These are phyloP conservation scores for Arctocebus calabarensis DNA, from an alignment of 2,797 vertebrate genomes.

Conservation along the genomic window DNA sequence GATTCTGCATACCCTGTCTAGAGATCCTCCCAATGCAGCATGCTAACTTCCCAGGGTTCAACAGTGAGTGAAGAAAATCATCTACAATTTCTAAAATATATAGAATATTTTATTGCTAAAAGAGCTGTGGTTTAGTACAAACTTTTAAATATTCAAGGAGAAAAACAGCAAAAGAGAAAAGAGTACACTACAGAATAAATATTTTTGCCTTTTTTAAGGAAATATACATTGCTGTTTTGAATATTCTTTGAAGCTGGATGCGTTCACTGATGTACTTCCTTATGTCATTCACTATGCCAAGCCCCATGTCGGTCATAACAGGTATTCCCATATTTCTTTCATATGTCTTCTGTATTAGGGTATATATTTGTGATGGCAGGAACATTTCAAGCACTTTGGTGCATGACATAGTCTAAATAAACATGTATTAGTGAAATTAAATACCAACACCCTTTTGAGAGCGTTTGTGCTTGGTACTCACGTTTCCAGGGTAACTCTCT, in stretches of 20 bases:
- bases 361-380: not conserved
- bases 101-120: not conserved
- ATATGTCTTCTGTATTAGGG: not conserved
- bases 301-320: not conserved
- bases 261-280: not conserved
- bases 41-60: not conserved
- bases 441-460: not conserved
- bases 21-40: not conserved
- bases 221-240: slow-evolving; percentile 43
- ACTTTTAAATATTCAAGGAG: not conserved
- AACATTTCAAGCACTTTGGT: not conserved
- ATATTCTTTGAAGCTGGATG: not conserved
- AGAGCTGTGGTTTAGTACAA: not conserved
- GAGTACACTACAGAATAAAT: not conserved
- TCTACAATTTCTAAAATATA: not conserved
- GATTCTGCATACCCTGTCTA: not conserved
- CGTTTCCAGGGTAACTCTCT: not conserved
- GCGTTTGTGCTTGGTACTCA: not conserved
- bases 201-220: not conserved
- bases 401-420: not conserved
- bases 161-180: not conserved
- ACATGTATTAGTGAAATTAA: not conserved
- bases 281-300: not conserved
- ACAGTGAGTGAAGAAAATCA: not conserved
- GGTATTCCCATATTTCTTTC: not conserved